Percentiles rank a stretch among this genome's conserved stretches.
phyloP scores from a whole-genome alignment of 2,797 vertebrate genomes.

The Scolopax rusticola region DNA sequence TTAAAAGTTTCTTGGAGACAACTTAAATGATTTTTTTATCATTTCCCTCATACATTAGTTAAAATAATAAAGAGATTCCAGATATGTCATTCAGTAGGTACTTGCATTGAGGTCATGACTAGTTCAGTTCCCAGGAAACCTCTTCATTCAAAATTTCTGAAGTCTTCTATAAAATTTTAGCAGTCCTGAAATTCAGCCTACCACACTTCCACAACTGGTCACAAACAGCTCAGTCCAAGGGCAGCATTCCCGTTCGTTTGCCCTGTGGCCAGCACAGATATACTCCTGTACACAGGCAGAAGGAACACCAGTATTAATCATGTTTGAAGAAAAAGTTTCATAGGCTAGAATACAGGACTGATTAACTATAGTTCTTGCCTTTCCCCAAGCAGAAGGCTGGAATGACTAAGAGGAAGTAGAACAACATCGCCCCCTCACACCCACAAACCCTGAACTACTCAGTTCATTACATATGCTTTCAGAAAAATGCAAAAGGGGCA shows the following conservation, averaged over 20 bases:
- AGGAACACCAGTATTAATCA: not conserved
- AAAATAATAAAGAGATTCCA: not conserved
- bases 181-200: not conserved
- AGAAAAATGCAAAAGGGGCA: conserved; percentile 40
- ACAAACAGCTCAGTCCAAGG: not conserved
- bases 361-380: conserved; percentile 11
- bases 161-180: not conserved
- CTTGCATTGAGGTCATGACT: not conserved
- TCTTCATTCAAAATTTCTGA: not conserved
- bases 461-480: conserved; percentile 24
- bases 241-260: rapidly evolving
- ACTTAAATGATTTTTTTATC: not conserved
- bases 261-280: not conserved
- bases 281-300: not conserved
- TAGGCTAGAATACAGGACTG: conserved; percentile 2
- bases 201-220: not conserved
- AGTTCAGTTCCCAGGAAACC: not conserved
- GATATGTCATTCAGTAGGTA: not conserved
- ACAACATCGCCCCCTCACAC: conserved; percentile 65
- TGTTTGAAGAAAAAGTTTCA: not conserved
- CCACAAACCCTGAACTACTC: conserved; percentile 50
- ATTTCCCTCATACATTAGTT: not conserved
- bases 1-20: not conserved
- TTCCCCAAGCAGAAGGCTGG: conserved; percentile 45
- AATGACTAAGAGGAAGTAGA: conserved; percentile 70